Conservation (phyloP, 1,140 invertebrate genomes). For the Heliothis virescens region DNA sequence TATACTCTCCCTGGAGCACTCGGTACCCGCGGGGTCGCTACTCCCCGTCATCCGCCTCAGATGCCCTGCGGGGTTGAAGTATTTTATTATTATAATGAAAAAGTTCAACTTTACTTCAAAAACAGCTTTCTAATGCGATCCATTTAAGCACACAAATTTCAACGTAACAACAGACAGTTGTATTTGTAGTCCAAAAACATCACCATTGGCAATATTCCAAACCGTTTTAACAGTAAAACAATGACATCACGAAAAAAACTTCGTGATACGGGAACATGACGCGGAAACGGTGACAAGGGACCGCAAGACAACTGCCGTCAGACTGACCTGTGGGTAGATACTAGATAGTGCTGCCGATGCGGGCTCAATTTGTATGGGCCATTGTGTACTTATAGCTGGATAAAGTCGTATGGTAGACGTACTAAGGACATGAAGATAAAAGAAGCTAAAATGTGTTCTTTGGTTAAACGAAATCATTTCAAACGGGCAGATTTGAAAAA, state of each 20-base stretch:
- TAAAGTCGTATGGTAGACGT: not conserved
- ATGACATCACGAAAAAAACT: slow-evolving; percentile 11
- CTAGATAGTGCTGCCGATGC: slow-evolving; percentile 17
- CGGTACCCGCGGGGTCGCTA: no score
- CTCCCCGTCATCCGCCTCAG: no score
- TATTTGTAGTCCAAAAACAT: slow-evolving; percentile 15
- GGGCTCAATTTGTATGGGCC: slow-evolving; percentile 24
- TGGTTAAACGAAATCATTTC: no score
- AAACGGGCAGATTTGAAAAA: no score
- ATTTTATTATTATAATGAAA: no score
- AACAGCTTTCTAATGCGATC: not conserved
- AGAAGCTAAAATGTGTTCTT: no score
- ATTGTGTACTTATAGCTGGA: not conserved
- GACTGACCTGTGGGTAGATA: slow-evolving; percentile 19
- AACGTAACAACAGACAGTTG: not conserved
- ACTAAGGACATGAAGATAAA: not conserved
- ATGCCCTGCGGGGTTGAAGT: no score
- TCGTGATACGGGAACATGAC: slow-evolving; percentile 21
- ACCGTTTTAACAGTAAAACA: slow-evolving; percentile 12
- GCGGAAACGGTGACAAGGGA: slow-evolving; percentile 21
- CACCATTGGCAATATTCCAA: slow-evolving; percentile 17
- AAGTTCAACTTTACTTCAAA: no score
- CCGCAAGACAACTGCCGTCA: slow-evolving; percentile 1
- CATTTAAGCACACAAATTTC: not conserved
- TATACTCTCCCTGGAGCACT: no score